These are phyloP conservation scores for Drosophila albomicans DNA, from an alignment of 1,140 invertebrate genomes.

Conservation along the genomic window DNA sequence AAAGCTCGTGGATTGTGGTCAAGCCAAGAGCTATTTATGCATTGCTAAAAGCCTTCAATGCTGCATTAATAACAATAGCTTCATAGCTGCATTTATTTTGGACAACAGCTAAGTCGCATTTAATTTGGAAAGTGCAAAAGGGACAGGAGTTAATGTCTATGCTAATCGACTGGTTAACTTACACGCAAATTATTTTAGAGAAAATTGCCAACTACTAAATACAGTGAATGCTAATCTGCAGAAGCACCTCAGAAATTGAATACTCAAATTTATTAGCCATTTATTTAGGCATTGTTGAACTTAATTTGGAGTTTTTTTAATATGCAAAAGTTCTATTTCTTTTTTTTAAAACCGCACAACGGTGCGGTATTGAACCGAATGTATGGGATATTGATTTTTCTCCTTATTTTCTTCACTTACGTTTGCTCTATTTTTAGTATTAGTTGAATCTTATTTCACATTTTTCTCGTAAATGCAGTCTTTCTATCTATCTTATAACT, in stretches of 20 bases:
- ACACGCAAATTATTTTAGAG: constrained; percentile 32
- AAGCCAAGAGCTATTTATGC: constrained; percentile 29
- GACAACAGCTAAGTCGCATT: constrained; percentile 18
- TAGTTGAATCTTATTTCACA: too few species aligned
- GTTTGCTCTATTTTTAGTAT: too few species aligned
- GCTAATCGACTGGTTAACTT: constrained; percentile 21
- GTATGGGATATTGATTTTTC: too few species aligned
- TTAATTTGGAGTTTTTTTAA: neutral
- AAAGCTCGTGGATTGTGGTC: constrained; percentile 26
- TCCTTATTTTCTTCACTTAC: too few species aligned
- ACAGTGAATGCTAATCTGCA: constrained; percentile 6
- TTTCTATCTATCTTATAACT: too few species aligned
- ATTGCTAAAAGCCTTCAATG: constrained; percentile 6
- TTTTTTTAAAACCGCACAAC: neutral
- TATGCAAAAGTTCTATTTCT: neutral
- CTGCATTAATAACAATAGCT: constrained; percentile 28
- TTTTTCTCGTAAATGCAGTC: too few species aligned
- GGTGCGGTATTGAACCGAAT: too few species aligned
- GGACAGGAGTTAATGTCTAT: constrained; percentile 1
- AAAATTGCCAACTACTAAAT: neutral
- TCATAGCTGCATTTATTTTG: neutral
- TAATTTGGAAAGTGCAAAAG: constrained; percentile 44
- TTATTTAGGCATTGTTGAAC: constrained; percentile 7
- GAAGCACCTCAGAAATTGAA: neutral
- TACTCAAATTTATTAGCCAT: constrained; percentile 27